Evolutionary conservation across 2,113 vertebrate genomes (phyloP).

Genomic region (Callithrix jacchus): DNA sequence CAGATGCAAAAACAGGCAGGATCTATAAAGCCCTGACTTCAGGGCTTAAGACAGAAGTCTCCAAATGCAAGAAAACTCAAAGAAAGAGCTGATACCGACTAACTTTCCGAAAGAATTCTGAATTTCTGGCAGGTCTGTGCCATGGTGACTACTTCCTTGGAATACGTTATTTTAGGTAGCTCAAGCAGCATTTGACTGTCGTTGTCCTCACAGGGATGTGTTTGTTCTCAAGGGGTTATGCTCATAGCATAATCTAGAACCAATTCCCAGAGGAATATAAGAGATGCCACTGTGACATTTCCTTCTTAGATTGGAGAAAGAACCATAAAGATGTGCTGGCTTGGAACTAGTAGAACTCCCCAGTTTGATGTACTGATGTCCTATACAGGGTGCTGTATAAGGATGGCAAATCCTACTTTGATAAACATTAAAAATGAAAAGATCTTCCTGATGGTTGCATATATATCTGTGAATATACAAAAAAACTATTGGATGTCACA

Average conservation of each 20-base stretch:
- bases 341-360: background rate
- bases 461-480: background rate
- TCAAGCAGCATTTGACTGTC: background rate
- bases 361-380: background rate
- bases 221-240: background rate
- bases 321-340: background rate
- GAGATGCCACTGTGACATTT: background rate
- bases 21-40: background rate
- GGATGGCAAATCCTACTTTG: background rate
- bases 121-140: background rate
- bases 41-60: background rate
- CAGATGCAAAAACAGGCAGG: background rate
- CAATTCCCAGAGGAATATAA: background rate
- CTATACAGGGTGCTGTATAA: background rate
- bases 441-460: background rate
- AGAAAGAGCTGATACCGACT: background rate
- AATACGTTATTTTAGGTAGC: background rate
- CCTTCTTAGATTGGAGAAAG: background rate
- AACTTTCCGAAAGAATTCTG: background rate
- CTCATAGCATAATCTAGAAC: background rate
- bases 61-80: background rate
- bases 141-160: background rate
- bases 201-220: background rate
- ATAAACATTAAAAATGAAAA: background rate
- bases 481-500: background rate